Evolutionary conservation across 2,113 vertebrate genomes (phyloP).

Genomic region (Neolamprologus caudopunctatus): DNA sequence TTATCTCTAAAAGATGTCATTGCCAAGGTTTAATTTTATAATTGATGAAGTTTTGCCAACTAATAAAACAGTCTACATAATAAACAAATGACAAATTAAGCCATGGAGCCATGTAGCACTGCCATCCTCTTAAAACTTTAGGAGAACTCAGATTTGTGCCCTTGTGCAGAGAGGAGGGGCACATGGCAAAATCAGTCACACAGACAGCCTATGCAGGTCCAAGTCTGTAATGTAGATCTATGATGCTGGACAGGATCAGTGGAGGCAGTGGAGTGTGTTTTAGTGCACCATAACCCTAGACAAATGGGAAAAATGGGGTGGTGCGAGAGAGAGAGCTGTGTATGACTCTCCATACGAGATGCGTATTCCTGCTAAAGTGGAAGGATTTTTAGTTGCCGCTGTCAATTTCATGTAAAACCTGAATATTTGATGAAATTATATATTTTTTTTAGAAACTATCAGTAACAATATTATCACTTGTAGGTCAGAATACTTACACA

Average conservation of each 20-base stretch:
- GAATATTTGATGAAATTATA: neutral
- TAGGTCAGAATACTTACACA: neutral
- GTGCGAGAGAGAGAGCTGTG: neutral
- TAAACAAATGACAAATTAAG: neutral
- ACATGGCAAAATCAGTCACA: slow-evolving; percentile 34
- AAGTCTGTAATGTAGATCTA: slow-evolving; percentile 52
- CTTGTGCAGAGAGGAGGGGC: slow-evolving; percentile 13
- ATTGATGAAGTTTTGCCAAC: neutral
- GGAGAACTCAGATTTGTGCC: slow-evolving; percentile 22
- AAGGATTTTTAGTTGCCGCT: neutral
- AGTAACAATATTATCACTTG: neutral
- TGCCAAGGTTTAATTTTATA: neutral
- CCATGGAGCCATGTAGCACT: neutral
- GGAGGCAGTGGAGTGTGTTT: slow-evolving; percentile 50
- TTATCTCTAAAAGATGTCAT: neutral
- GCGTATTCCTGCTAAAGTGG: neutral
- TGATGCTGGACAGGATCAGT: slow-evolving; percentile 49
- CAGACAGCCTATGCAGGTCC: slow-evolving; percentile 30
- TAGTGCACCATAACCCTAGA: slow-evolving; percentile 50
- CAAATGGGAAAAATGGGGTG: slow-evolving; percentile 16
- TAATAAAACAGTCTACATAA: neutral
- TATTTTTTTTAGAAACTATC: neutral
- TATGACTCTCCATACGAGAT: neutral
- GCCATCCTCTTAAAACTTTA: neutral
- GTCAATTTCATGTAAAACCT: neutral